Conservation (phyloP, 2,113 vertebrate species). For the Orycteropus afer region DNA sequence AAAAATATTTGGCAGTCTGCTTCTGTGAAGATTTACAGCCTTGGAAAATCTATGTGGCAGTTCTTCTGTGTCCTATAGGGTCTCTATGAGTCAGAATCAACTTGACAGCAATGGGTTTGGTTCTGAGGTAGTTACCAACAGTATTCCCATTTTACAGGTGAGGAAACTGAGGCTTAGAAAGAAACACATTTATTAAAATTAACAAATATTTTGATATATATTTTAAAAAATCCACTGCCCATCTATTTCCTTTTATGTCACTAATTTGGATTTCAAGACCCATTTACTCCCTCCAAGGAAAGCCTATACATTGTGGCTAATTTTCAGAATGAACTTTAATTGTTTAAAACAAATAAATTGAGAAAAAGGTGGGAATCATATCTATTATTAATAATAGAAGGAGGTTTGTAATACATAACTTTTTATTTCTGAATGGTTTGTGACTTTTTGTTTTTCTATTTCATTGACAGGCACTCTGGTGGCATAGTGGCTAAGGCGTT, state of each 20-base stretch:
- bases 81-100: not conserved
- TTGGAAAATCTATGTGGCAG: not conserved
- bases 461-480: no score
- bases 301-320: not conserved
- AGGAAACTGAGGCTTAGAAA: not conserved
- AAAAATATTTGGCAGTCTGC: no score
- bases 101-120: not conserved
- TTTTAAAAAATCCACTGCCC: not conserved
- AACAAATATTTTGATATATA: not conserved
- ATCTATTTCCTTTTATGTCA: not conserved
- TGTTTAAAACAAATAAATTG: conserved; percentile 2
- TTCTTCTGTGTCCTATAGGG: no score
- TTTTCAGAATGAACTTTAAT: conserved; percentile 8
- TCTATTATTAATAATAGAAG: not conserved
- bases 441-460: conserved; percentile 10
- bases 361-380: not conserved
- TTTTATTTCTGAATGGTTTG: not conserved
- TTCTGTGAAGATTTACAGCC: no score
- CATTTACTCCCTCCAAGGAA: not conserved
- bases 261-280: conserved; percentile 12
- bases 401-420: not conserved
- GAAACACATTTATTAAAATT: not conserved
- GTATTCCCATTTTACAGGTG: not conserved
- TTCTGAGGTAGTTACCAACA: not conserved
- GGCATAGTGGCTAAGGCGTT: no score